Percentiles rank a stretch among this genome's conserved stretches.
These are phyloP conservation scores for Pollenia labialis DNA, from an alignment of 2,888 invertebrate species.

Conservation along the genomic window DNA sequence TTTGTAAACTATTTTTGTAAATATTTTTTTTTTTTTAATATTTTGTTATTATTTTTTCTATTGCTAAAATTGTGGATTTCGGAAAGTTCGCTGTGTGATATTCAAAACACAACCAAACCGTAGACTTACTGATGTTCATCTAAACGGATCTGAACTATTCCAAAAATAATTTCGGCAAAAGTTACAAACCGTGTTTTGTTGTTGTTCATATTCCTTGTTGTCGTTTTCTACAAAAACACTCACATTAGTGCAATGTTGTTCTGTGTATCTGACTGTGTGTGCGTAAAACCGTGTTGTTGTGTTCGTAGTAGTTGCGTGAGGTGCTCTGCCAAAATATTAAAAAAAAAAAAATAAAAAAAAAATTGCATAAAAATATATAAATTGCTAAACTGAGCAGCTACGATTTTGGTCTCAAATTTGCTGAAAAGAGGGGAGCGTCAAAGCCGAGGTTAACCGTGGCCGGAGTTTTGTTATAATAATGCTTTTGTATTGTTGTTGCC, in stretches of 20 bases:
- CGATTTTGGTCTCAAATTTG: slow-evolving; percentile 62
- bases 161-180: slow-evolving; percentile 83
- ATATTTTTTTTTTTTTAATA: slow-evolving; percentile 49
- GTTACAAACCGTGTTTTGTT: slow-evolving; percentile 75
- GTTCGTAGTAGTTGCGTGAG: slow-evolving; percentile 70
- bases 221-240: slow-evolving; percentile 32
- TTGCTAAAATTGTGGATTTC: slow-evolving; percentile 67
- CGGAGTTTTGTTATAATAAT: slow-evolving; percentile 60
- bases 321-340: slow-evolving; percentile 70
- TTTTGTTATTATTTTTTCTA: slow-evolving; percentile 65
- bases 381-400: slow-evolving; percentile 68
- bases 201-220: slow-evolving; percentile 57
- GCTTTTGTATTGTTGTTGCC: slow-evolving; percentile 41
- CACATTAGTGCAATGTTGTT: slow-evolving; percentile 20
- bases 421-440: slow-evolving; percentile 62
- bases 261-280: slow-evolving; percentile 43
- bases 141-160: slow-evolving; percentile 84
- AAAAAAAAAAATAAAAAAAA: slow-evolving; percentile 1
- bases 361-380: slow-evolving; percentile 53
- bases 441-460: slow-evolving; percentile 72
- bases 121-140: slow-evolving; percentile 84
- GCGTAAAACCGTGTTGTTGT: slow-evolving; percentile 58
- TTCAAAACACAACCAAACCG: slow-evolving; percentile 83
- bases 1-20: slow-evolving; percentile 11
- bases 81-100: slow-evolving; percentile 61